Evolutionary conservation across 2,113 vertebrate genomes (phyloP).

Genomic region (Ginglymostoma cirratum): DNA sequence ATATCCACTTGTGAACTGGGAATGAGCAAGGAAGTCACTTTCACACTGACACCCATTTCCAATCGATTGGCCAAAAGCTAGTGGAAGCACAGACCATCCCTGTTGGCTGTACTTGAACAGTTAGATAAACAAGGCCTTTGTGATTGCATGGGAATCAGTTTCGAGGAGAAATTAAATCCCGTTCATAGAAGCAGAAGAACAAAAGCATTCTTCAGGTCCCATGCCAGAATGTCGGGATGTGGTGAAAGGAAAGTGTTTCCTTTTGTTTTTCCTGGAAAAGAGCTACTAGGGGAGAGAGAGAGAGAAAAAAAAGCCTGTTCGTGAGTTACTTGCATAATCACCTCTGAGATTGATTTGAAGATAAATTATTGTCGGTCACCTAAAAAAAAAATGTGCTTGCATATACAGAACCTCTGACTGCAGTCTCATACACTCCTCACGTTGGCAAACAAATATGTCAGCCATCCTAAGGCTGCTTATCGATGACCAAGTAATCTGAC

Average conservation of each 20-base stretch:
- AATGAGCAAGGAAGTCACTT: background rate
- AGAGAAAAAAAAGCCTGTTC: background rate
- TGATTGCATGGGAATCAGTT: background rate
- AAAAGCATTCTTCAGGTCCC: conserved; percentile 13
- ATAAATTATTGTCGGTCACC: background rate
- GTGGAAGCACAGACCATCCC: background rate
- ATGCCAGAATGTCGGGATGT: background rate
- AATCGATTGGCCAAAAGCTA: background rate
- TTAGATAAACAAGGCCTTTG: background rate
- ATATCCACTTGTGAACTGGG: background rate
- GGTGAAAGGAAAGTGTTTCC: background rate
- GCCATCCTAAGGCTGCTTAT: background rate
- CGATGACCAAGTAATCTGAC: background rate
- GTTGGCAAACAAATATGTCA: background rate
- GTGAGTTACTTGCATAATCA: background rate
- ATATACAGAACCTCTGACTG: background rate
- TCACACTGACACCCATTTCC: background rate
- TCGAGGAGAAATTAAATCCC: background rate
- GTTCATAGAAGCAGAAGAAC: background rate
- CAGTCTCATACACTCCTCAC: background rate
- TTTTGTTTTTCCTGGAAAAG: conserved; percentile 17
- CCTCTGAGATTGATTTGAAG: background rate
- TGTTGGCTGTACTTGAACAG: background rate
- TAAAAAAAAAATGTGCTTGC: background rate
- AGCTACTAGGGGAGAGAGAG: background rate